These are phyloP conservation scores for Gymnoscopelus braueri DNA, from an alignment of 2,797 vertebrate genomes.

Conservation along the genomic window DNA sequence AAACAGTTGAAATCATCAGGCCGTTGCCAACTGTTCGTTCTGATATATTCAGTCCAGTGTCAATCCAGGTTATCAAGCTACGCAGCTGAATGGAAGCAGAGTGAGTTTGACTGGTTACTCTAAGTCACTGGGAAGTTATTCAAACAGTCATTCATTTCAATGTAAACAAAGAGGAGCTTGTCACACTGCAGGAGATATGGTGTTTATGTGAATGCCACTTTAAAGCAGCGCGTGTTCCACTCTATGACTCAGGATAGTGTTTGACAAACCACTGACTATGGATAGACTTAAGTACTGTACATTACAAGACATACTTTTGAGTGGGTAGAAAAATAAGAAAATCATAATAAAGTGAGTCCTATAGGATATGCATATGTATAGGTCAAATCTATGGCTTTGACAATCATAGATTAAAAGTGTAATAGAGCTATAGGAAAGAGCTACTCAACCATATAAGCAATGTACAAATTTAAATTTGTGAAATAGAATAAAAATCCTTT, in stretches of 20 bases:
- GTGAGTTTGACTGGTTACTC: conserved; percentile 75
- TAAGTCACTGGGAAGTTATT: conserved; percentile 80
- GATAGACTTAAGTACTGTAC: conserved; percentile 50
- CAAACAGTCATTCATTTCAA: conserved; percentile 82
- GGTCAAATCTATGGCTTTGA: too few relatives aligned
- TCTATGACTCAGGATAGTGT: conserved; percentile 70
- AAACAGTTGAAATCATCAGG: too few relatives aligned
- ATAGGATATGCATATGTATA: too few relatives aligned
- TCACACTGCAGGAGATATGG: conserved; percentile 77
- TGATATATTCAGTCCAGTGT: conserved; percentile 62
- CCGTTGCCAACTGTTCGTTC: conserved; percentile 48
- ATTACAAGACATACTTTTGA: conserved; percentile 58
- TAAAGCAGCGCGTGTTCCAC: conserved; percentile 67
- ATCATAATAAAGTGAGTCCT: too few relatives aligned
- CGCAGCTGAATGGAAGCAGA: conserved; percentile 78
- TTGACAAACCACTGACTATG: conserved; percentile 70
- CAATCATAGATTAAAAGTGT: too few relatives aligned
- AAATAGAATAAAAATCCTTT: conserved; percentile 5
- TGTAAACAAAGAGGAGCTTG: conserved; percentile 78
- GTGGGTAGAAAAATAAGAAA: conserved; percentile 39
- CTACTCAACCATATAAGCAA: background rate
- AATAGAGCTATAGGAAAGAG: conserved; percentile 12
- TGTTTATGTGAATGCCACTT: conserved; percentile 79
- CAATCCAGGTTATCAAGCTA: conserved; percentile 73
- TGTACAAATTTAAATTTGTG: background rate